Conservation (phyloP, 2,888 invertebrate genomes). For the Lycia hirtaria region DNA sequence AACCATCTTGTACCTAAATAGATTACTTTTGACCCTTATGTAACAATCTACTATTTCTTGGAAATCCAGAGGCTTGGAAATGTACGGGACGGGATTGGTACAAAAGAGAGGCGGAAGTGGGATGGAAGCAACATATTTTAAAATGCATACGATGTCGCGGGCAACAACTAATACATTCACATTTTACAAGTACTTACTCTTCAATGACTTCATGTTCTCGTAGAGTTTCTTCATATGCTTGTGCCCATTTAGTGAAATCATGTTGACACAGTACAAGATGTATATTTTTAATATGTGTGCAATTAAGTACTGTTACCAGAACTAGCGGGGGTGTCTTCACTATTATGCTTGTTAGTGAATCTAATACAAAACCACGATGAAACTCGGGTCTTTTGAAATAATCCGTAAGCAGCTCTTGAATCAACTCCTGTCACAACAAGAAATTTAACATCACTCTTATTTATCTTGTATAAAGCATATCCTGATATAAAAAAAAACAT, state of each 20-base stretch:
- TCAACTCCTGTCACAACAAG: constrained; percentile 61
- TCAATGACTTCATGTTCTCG: constrained; percentile 61
- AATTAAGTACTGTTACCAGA: constrained; percentile 67
- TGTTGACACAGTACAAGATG: constrained; percentile 73
- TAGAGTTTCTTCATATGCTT: constrained; percentile 65
- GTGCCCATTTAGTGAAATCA: constrained; percentile 72
- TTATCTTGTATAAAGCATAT: too few species aligned
- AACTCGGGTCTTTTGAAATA: constrained; percentile 64
- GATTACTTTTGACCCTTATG: too few species aligned
- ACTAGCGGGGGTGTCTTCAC: constrained; percentile 63
- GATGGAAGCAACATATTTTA: too few species aligned
- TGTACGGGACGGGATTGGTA: too few species aligned
- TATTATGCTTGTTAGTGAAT: constrained; percentile 67
- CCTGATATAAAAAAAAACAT: too few species aligned
- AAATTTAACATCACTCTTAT: too few species aligned
- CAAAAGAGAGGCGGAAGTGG: too few species aligned
- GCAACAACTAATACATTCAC: too few species aligned
- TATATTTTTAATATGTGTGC: constrained; percentile 65
- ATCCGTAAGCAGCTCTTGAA: constrained; percentile 66
- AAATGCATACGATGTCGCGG: too few species aligned
- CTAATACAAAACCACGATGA: constrained; percentile 70
- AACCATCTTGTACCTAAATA: too few species aligned
- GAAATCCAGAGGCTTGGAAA: too few species aligned
- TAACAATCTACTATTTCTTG: too few species aligned
- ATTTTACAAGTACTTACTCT: constrained; percentile 68